A percentile compares a stretch with the other conserved stretches of the same genome.
phyloP scores from a whole-genome alignment of 2,888 invertebrate species.

The Mythimna lalbum region DNA sequence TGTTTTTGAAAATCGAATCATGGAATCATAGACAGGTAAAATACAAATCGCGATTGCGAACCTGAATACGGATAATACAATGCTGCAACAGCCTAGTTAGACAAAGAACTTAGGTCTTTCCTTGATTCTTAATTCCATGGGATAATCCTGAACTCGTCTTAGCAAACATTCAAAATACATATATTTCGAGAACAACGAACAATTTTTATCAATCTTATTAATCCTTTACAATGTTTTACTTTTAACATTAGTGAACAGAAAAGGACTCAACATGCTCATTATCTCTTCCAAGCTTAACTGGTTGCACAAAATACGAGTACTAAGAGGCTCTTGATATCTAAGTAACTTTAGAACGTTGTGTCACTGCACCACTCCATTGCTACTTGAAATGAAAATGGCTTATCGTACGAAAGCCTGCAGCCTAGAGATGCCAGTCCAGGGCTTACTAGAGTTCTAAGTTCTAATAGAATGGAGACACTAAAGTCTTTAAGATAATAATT shows the following conservation, averaged over 20 bases:
- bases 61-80: too few relatives aligned
- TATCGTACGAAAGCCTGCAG: background rate
- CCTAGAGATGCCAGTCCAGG: background rate
- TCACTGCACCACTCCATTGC: background rate
- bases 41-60: too few relatives aligned
- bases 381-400: background rate
- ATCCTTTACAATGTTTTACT: too few relatives aligned
- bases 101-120: too few relatives aligned
- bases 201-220: too few relatives aligned
- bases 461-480: slow-evolving; percentile 6
- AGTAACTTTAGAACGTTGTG: background rate
- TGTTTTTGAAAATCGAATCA: too few relatives aligned
- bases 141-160: too few relatives aligned
- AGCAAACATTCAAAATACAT: too few relatives aligned
- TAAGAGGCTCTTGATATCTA: background rate
- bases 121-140: too few relatives aligned
- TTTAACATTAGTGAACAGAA: background rate
- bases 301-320: background rate
- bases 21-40: too few relatives aligned
- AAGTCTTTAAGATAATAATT: background rate
- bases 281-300: background rate
- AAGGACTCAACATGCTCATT: background rate
- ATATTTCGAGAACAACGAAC: too few relatives aligned
- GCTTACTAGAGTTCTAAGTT: background rate
- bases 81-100: too few relatives aligned